A percentile compares a stretch with the other conserved stretches of the same genome.
Evolutionary conservation across 2,888 invertebrate species (phyloP).

Genomic region (Nipponacmea schrenckii): DNA sequence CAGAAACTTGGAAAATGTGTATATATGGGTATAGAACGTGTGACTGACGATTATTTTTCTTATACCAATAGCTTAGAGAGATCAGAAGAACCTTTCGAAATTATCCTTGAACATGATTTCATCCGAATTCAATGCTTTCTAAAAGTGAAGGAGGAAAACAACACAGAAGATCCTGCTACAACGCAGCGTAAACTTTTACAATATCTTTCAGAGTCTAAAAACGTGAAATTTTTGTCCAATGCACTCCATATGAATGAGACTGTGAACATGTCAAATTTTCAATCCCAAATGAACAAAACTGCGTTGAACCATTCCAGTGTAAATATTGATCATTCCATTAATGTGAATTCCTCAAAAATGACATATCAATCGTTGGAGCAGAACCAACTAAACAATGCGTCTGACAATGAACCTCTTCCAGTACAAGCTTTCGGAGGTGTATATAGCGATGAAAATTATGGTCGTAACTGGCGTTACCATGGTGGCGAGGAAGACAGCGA

Average conservation of each 20-base stretch:
- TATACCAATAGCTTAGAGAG: slow-evolving; percentile 39
- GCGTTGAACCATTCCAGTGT: background rate
- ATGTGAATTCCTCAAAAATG: background rate
- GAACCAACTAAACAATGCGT: background rate
- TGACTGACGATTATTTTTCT: slow-evolving; percentile 41
- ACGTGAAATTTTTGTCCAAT: slow-evolving; percentile 10
- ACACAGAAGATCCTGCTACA: background rate
- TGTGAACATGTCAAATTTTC: background rate
- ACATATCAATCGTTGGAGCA: background rate
- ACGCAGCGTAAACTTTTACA: slow-evolving; percentile 13
- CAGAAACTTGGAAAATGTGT: slow-evolving; percentile 46
- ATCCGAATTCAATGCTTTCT: slow-evolving; percentile 47
- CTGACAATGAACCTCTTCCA: background rate
- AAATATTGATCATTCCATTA: background rate
- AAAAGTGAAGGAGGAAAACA: slow-evolving; percentile 20
- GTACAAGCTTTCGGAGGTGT: too few relatives aligned
- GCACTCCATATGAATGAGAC: background rate
- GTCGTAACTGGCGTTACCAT: background rate
- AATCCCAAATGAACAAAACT: background rate
- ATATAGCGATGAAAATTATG: background rate
- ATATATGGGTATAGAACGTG: slow-evolving; percentile 43
- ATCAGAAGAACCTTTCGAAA: slow-evolving; percentile 38
- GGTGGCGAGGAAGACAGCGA: slow-evolving; percentile 7
- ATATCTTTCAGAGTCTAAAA: slow-evolving; percentile 1
- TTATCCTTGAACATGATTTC: slow-evolving; percentile 49